phyloP scores from a whole-genome alignment of 2,797 vertebrate species.

The Clarias platycephalus region DNA sequence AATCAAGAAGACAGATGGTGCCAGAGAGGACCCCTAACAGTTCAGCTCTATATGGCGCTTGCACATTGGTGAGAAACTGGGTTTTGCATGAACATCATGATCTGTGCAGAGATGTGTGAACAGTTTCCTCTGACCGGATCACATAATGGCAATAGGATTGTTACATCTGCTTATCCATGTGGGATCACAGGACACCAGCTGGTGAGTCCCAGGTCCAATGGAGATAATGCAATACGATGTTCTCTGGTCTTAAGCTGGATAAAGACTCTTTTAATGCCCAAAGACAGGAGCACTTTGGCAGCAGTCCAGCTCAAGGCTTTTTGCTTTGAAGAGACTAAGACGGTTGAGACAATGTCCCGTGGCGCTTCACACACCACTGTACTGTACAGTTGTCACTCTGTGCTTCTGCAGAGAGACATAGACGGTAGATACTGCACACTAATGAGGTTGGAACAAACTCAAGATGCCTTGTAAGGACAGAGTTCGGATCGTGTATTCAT shows the following conservation, averaged over 20 bases:
- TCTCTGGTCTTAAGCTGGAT: conserved; percentile 65
- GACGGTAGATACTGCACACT: background rate
- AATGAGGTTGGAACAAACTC: background rate
- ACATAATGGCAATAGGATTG: conserved; percentile 22
- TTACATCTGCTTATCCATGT: conserved; percentile 43
- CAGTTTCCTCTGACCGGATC: background rate
- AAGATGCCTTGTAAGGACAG: background rate
- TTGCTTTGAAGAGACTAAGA: background rate
- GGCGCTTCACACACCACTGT: background rate
- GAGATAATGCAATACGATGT: conserved; percentile 64
- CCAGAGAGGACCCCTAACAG: background rate
- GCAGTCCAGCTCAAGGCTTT: conserved; percentile 6
- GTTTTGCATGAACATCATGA: background rate
- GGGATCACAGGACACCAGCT: conserved; percentile 52
- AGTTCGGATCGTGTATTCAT: background rate
- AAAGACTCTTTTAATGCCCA: conserved; percentile 62
- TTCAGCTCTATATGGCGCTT: background rate
- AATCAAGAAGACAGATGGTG: background rate
- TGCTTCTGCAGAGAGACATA: background rate
- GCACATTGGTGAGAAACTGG: background rate
- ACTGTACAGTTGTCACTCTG: background rate
- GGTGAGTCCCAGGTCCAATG: conserved; percentile 41
- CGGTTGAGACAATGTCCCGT: background rate
- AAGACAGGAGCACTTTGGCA: conserved; percentile 24
- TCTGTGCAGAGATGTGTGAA: background rate